These are phyloP conservation scores for Neopipo cinnamomea DNA, from an alignment of 2,113 vertebrate genomes.

Conservation along the genomic window DNA sequence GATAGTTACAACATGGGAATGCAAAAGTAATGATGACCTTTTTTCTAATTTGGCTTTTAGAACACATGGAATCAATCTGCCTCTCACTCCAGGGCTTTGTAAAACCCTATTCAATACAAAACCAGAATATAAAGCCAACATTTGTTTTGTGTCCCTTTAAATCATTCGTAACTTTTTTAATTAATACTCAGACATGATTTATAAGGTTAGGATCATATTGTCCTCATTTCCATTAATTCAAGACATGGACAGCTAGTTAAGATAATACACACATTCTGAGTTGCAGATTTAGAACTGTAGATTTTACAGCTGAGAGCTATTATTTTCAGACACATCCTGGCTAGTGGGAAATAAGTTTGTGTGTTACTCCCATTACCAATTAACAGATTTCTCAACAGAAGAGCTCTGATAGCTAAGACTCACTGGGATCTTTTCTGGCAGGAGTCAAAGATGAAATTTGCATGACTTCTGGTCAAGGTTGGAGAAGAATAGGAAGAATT, in stretches of 20 bases:
- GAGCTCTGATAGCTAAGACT: background rate
- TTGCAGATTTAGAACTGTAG: conserved; percentile 5
- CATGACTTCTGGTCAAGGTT: background rate
- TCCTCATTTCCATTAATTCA: conserved; percentile 28
- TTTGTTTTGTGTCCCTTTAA: conserved; percentile 16
- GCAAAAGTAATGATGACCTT: background rate
- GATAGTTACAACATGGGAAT: background rate
- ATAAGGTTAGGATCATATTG: background rate
- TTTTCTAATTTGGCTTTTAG: background rate
- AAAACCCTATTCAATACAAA: background rate
- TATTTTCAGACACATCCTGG: conserved; percentile 19
- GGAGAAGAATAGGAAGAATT: background rate
- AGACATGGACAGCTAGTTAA: background rate
- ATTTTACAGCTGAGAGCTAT: conserved; percentile 18
- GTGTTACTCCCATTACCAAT: background rate
- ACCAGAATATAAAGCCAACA: background rate
- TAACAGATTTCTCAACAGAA: conserved; percentile 10
- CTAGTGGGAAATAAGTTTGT: background rate
- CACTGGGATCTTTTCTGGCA: background rate
- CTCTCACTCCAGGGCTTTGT: background rate
- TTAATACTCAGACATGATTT: conserved; percentile 2
- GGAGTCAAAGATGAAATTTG: background rate
- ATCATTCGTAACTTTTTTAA: conserved; percentile 15
- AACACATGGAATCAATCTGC: conserved; percentile 1
- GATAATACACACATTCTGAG: background rate